These are phyloP conservation scores for Heterodera carotae DNA, from an alignment of 1,140 invertebrate genomes.

Conservation along the genomic window DNA sequence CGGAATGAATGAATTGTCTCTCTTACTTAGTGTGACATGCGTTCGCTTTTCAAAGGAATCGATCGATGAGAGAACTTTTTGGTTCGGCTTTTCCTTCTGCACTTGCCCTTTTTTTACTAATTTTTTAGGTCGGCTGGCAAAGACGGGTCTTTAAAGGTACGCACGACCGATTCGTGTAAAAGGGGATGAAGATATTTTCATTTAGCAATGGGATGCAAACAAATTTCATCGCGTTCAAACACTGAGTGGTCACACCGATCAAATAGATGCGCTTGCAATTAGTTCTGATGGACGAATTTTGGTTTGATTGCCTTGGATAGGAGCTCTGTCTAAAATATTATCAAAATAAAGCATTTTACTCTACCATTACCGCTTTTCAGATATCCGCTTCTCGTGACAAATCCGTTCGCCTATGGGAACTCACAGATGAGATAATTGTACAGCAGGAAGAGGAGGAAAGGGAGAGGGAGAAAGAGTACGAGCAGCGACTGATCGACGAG, in stretches of 20 bases:
- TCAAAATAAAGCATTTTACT: not conserved
- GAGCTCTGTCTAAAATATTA: no score
- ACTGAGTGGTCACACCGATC: conserved; percentile 72
- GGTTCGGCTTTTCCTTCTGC: conserved; percentile 65
- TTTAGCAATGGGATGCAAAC: conserved; percentile 90
- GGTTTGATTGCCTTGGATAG: conserved; percentile 39
- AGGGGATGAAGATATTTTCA: no score
- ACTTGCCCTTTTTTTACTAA: not conserved
- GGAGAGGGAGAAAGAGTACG: conserved; percentile 61
- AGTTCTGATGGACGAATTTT: conserved; percentile 45
- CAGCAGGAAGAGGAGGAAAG: conserved; percentile 85
- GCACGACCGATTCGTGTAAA: not conserved
- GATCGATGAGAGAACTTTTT: conserved; percentile 83
- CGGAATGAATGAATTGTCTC: not conserved
- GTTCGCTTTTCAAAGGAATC: conserved; percentile 70
- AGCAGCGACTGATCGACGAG: conserved; percentile 66
- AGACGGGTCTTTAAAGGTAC: conserved; percentile 75
- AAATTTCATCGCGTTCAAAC: conserved; percentile 73
- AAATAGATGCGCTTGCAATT: conserved; percentile 52
- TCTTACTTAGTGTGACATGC: conserved; percentile 78
- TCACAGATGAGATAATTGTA: conserved; percentile 84
- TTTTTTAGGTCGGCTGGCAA: conserved; percentile 75
- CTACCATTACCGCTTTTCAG: conserved; percentile 71
- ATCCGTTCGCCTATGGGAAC: conserved; percentile 82
- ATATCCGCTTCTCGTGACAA: conserved; percentile 84